phyloP scores from a whole-genome alignment of 1,140 invertebrate species.

The Sesamia nonagrioides region DNA sequence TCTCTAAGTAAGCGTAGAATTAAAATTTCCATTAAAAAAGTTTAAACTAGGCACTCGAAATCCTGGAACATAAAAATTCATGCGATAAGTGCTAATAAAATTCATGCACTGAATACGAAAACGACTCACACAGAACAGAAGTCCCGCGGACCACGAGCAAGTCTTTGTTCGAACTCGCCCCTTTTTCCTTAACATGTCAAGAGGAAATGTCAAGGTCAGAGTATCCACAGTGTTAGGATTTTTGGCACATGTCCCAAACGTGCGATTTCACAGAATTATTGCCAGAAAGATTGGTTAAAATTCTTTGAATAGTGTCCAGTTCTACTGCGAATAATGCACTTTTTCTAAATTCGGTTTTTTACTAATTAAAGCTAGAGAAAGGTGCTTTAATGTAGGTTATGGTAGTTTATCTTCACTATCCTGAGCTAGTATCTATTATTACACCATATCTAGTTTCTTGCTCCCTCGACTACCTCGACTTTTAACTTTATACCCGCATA shows the following conservation, averaged over 20 bases:
- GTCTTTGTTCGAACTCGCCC: constrained; percentile 21
- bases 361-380: background rate
- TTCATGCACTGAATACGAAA: background rate
- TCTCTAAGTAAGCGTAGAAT: too few relatives aligned
- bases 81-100: background rate
- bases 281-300: background rate
- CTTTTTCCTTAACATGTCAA: constrained; percentile 14
- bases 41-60: too few relatives aligned
- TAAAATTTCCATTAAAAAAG: too few relatives aligned
- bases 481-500: background rate
- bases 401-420: background rate
- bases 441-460: background rate
- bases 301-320: background rate
- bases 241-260: constrained; percentile 29
- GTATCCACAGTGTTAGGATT: background rate
- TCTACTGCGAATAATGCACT: background rate
- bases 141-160: background rate
- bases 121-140: background rate
- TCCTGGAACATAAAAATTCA: too few relatives aligned
- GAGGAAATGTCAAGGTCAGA: constrained; percentile 31
- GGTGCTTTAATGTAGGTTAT: background rate
- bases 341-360: background rate
- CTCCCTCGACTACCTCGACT: too few relatives aligned
- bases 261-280: constrained; percentile 2
- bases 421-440: background rate